Evolutionary conservation across 1,140 invertebrate species (phyloP).

Genomic region (Heliothis virescens): DNA sequence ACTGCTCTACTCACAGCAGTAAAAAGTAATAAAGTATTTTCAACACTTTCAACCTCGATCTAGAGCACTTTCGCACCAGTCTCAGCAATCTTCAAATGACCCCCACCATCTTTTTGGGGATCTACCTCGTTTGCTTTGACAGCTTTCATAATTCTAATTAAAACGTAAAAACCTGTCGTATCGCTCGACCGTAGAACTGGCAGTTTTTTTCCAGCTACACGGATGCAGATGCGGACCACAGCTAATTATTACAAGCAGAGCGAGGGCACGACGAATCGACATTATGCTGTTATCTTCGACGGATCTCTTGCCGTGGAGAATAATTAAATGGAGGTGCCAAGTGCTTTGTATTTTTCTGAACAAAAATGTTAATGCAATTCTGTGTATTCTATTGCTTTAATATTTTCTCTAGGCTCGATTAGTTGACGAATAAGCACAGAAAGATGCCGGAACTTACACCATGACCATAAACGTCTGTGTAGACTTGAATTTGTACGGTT

Average conservation of each 20-base stretch:
- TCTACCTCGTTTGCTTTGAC: too few species aligned
- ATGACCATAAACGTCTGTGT: background rate
- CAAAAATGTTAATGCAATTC: too few species aligned
- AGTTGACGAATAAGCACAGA: too few species aligned
- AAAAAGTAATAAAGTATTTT: too few species aligned
- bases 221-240: conserved; percentile 25
- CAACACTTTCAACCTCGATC: too few species aligned
- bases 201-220: conserved; percentile 20
- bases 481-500: background rate
- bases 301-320: background rate
- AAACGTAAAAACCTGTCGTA: conserved; percentile 7
- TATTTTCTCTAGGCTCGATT: too few species aligned
- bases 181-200: background rate
- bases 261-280: conserved; percentile 33
- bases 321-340: background rate
- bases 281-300: conserved; percentile 8
- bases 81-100: background rate
- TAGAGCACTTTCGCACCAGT: background rate
- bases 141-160: conserved; percentile 5
- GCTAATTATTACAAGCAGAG: conserved; percentile 23
- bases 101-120: background rate
- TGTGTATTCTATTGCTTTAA: too few species aligned
- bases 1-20: too few species aligned
- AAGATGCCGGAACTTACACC: background rate
- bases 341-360: background rate